Evolutionary conservation across 2,888 invertebrate genomes (phyloP), one percentile per base, ranked within the genome.

Genomic region (Colletes collaris): DNA sequence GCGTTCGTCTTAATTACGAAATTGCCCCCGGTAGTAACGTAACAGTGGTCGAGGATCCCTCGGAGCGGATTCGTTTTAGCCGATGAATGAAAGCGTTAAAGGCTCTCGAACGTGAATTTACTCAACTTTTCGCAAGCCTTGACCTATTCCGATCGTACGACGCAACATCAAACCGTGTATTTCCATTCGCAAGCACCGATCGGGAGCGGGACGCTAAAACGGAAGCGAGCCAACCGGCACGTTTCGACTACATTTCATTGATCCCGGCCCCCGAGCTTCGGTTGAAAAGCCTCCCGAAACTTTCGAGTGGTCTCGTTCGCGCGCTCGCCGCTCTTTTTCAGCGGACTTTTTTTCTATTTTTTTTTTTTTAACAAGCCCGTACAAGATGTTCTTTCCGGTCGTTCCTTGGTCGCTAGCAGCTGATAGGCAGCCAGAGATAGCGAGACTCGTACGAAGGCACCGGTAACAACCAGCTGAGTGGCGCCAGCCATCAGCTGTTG

Each of bases 401-500:
- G 73, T 81, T 83, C 87, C 75, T 83, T 87, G 83, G 87, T 75
- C 70, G 79, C 73, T 82, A 82, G 84, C 87, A 89, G 88, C 89
- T 91, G 90, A 90, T 89, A 90, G 79, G 78, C 86, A 71, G 86
- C 77, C 83, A 85, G 85, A 89, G 88, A 90, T 90, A 91, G 89
- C 86, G 84, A 86, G 78, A 81, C 87, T 82, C 82, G 88, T 83
- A 84, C 86, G 79, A 86, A 89, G 87, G 88, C 89, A 90, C 89
- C 89, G 90, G 90, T 90, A 92, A 89, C 88, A 91, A 86, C 91
- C 92, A 92, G 92, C 92, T 92, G 92, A 92, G 92, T 91, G 92
- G 92, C 92, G 92, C 92, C 92, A 91, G 89, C 87, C 92, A 91
- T 92, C 92, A 92, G 92, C 92, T 92, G 92, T 91, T 91, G 89